phyloP scores from a whole-genome alignment of 2,113 vertebrate genomes.

The Rana temporaria region DNA sequence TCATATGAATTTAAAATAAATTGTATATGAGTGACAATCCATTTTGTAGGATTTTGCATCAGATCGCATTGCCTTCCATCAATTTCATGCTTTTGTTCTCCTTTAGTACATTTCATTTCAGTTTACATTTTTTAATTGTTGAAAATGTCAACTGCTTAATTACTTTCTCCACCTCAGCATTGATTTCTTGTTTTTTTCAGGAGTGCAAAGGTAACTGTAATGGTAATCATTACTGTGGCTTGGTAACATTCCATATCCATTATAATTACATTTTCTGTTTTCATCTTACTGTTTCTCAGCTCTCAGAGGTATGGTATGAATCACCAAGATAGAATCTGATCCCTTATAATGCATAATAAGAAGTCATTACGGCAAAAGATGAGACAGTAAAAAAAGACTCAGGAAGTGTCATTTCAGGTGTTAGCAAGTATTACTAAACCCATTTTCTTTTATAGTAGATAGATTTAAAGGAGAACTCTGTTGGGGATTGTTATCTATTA shows the following conservation, averaged over 20 bases:
- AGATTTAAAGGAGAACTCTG: not conserved
- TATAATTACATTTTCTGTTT: slow-evolving; percentile 20
- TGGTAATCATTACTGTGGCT: slow-evolving; percentile 29
- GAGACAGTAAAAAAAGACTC: not conserved
- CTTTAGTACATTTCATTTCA: not conserved
- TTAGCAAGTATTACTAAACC: not conserved
- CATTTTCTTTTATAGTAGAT: not conserved
- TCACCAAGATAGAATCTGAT: slow-evolving; percentile 14
- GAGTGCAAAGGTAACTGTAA: slow-evolving; percentile 29
- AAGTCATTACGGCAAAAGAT: slow-evolving; percentile 16
- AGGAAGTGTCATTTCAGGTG: not conserved
- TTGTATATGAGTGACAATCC: too few species aligned
- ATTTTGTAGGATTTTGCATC: too few species aligned
- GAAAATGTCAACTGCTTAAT: slow-evolving; percentile 2
- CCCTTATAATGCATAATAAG: slow-evolving; percentile 24
- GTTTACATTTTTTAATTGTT: not conserved
- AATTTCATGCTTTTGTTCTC: not conserved
- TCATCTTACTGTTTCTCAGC: not conserved
- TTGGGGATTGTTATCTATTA: too few species aligned
- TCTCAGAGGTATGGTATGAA: slow-evolving; percentile 5
- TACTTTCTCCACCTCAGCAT: slow-evolving; percentile 8
- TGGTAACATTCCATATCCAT: slow-evolving; percentile 22
- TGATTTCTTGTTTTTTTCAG: slow-evolving; percentile 13
- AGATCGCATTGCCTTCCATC: not conserved
- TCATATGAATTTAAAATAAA: too few species aligned